Conservation (phyloP, 2,797 vertebrate species). For the Mareca penelope region DNA sequence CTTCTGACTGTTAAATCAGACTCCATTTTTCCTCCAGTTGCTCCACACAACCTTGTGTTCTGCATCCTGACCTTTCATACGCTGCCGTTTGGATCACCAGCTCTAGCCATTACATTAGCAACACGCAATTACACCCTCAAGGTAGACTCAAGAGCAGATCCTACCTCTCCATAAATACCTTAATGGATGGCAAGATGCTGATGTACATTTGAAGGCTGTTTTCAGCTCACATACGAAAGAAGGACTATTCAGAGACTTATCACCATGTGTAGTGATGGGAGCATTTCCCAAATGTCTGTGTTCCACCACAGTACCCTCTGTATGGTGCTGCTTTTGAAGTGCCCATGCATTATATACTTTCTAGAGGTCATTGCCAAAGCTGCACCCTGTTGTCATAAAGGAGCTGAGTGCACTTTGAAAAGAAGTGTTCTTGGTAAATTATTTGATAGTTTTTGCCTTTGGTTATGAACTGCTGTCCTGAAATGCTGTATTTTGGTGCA, state of each 20-base stretch:
- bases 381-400: background rate
- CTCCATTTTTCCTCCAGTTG: constrained; percentile 40
- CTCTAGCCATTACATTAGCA: constrained; percentile 83
- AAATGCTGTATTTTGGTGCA: background rate
- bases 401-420: background rate
- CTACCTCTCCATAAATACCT: constrained; percentile 72
- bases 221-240: constrained; percentile 42
- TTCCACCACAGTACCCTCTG: constrained; percentile 17
- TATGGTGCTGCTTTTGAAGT: background rate
- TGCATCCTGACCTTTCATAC: constrained; percentile 73
- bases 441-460: background rate
- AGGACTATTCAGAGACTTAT: constrained; percentile 30
- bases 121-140: constrained; percentile 85
- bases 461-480: background rate
- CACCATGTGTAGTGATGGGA: constrained; percentile 30
- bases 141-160: constrained; percentile 82
- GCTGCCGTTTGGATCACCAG: constrained; percentile 77
- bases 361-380: constrained; percentile 1
- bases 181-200: constrained; percentile 76
- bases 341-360: background rate
- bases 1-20: constrained; percentile 47
- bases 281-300: constrained; percentile 54
- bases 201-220: constrained; percentile 60
- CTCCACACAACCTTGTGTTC: constrained; percentile 71
- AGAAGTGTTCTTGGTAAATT: background rate